Conservation (phyloP, 2,797 vertebrate genomes). For the Argya squamiceps region DNA sequence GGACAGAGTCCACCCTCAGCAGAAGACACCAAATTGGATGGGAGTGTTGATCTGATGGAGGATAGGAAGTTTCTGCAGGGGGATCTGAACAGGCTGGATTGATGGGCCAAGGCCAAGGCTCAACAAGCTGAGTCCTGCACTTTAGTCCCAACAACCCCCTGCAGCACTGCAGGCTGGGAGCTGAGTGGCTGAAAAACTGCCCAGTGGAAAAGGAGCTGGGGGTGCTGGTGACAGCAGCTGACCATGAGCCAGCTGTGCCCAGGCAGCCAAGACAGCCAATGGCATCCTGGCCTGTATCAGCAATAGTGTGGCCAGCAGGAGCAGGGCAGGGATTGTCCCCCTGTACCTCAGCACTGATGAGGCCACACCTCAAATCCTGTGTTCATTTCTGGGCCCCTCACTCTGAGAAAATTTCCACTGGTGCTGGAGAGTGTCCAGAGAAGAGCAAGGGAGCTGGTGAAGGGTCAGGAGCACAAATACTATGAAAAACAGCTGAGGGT, state of each 20-base stretch:
- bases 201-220: accelerated
- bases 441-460: background rate
- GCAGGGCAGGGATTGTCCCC: accelerated
- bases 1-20: background rate
- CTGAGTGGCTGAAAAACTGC: background rate
- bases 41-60: background rate
- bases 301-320: background rate
- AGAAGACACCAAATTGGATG: background rate
- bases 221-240: background rate
- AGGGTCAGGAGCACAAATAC: background rate
- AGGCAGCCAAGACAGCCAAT: background rate
- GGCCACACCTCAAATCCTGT: background rate
- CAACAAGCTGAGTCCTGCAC: background rate
- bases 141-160: background rate
- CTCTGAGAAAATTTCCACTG: background rate
- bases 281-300: background rate
- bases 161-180: background rate
- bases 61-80: background rate
- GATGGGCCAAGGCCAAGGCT: background rate
- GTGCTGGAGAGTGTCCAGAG: background rate
- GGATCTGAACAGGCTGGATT: background rate
- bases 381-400: background rate
- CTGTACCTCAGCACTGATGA: background rate
- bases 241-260: background rate
- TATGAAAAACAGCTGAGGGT: background rate